phyloP scores from a whole-genome alignment of 2,888 invertebrate genomes.

The Amphimallon solstitiale region DNA sequence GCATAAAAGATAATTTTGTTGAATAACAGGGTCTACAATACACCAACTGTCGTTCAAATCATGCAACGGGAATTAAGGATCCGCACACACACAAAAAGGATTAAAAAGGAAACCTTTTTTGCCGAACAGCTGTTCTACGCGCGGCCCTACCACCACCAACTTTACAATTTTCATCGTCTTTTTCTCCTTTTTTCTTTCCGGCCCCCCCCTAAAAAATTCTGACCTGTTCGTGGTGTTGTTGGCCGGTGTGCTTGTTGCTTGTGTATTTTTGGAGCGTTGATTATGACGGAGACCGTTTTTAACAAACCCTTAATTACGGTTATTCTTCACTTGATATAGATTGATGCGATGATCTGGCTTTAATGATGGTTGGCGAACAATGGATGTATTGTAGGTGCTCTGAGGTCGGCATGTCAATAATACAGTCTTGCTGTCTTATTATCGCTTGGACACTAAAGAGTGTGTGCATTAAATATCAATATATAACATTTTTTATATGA shows the following conservation, averaged over 20 bases:
- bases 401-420: not conserved
- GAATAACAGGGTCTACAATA: constrained; percentile 15
- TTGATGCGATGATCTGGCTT: constrained; percentile 28
- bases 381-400: not conserved
- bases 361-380: constrained; percentile 12
- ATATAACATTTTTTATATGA: too few species aligned
- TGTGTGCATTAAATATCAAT: too few species aligned
- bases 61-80: constrained; percentile 30
- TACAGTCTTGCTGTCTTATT: not conserved
- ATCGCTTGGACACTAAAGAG: not conserved
- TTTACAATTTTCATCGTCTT: constrained; percentile 20
- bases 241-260: not conserved
- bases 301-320: constrained; percentile 32
- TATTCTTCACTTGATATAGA: constrained; percentile 31
- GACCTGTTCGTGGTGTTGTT: not conserved
- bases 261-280: not conserved
- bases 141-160: constrained; percentile 4
- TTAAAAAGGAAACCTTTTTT: constrained; percentile 29
- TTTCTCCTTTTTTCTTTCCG: not conserved
- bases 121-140: constrained; percentile 26
- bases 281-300: constrained; percentile 14
- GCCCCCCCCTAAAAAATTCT: not conserved
- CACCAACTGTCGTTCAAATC: constrained; percentile 31
- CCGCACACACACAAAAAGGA: constrained; percentile 31
- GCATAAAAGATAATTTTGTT: constrained; percentile 14